These are phyloP conservation scores for Phorcus lineatus DNA, from an alignment of 2,888 invertebrate species.

Conservation along the genomic window DNA sequence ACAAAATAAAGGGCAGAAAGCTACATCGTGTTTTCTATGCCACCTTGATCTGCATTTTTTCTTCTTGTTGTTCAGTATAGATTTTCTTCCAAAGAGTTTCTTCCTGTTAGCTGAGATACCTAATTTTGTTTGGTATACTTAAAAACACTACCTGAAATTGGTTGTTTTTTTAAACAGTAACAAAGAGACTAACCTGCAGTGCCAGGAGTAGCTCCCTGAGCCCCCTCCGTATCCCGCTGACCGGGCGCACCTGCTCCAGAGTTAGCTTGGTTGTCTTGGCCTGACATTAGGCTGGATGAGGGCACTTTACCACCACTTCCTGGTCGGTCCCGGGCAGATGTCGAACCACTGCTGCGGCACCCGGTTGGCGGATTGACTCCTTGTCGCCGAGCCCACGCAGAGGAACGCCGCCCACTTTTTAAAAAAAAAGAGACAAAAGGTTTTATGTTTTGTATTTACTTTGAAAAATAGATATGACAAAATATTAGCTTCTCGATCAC, in stretches of 20 bases:
- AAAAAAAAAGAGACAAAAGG: not conserved
- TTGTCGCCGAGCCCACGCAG: constrained; percentile 67
- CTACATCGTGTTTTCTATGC: too few species aligned
- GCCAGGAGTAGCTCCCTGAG: constrained; percentile 35
- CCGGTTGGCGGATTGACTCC: constrained; percentile 36
- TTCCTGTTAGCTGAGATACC: too few species aligned
- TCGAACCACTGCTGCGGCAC: constrained; percentile 31
- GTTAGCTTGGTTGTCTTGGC: constrained; percentile 52
- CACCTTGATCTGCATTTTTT: too few species aligned
- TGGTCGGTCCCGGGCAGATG: constrained; percentile 32
- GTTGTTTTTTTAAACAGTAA: not conserved
- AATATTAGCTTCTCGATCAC: too few species aligned
- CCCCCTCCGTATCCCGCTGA: constrained; percentile 33
- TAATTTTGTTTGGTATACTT: too few species aligned
- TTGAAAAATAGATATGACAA: too few species aligned
- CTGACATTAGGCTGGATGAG: constrained; percentile 53
- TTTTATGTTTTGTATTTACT: too few species aligned
- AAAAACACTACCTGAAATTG: too few species aligned
- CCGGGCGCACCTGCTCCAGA: constrained; percentile 39
- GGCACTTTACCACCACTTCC: constrained; percentile 43
- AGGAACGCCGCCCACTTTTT: constrained; percentile 68
- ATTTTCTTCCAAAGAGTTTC: too few species aligned
- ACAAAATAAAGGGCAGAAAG: too few species aligned
- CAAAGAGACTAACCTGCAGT: constrained; percentile 28
- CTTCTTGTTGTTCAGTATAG: too few species aligned